phyloP scores from a whole-genome alignment of 2,888 invertebrate species.

The Glyphotaelius pellucidus region DNA sequence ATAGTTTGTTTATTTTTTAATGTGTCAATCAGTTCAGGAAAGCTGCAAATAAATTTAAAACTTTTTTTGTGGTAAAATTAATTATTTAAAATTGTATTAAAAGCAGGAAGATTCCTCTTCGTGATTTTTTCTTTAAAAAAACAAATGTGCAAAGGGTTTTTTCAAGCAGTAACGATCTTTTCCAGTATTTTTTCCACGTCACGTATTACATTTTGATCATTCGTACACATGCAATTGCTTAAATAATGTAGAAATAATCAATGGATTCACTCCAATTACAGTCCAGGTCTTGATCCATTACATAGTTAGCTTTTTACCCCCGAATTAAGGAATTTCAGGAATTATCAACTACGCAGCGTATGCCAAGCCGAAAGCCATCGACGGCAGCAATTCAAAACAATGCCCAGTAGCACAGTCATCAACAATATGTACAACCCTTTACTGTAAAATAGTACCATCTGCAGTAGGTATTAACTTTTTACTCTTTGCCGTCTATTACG shows the following conservation, averaged over 20 bases:
- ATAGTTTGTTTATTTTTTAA: too few relatives aligned
- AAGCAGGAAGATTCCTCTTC: too few relatives aligned
- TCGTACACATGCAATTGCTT: neutral
- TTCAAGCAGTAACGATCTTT: neutral
- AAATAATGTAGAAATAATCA: neutral
- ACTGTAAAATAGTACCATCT: neutral
- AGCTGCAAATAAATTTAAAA: too few relatives aligned
- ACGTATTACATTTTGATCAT: neutral
- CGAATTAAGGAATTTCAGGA: neutral
- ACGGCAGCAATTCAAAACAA: constrained; percentile 2
- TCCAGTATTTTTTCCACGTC: neutral
- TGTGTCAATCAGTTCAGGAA: too few relatives aligned
- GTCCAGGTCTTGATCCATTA: neutral
- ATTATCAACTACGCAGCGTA: constrained; percentile 24
- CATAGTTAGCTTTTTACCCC: constrained; percentile 23
- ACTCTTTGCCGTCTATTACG: constrained; percentile 21
- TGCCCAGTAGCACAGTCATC: neutral
- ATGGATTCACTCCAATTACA: neutral
- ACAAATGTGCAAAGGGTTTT: too few relatives aligned
- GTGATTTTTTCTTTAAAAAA: too few relatives aligned
- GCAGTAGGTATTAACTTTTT: constrained; percentile 11
- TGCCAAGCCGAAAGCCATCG: constrained; percentile 8
- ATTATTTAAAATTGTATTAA: too few relatives aligned
- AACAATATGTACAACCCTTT: neutral
- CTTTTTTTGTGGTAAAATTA: too few relatives aligned